Evolutionary conservation across 2,888 invertebrate genomes (phyloP).

Genomic region (Argyresthia albistria): DNA sequence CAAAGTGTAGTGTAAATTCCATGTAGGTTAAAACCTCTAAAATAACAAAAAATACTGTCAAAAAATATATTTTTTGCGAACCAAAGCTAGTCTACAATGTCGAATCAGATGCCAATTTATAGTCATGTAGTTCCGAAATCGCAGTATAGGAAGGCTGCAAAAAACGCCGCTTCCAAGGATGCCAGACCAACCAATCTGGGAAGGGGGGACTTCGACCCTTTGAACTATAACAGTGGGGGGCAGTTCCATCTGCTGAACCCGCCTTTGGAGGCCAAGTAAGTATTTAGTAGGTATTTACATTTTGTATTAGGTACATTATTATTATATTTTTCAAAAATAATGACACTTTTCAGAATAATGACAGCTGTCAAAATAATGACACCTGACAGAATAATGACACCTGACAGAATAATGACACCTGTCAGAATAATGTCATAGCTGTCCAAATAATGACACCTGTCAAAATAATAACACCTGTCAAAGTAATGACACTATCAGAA

Average conservation of each 20-base stretch:
- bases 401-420: too few species aligned
- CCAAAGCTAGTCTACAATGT: constrained; percentile 65
- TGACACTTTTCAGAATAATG: too few species aligned
- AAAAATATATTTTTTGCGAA: constrained; percentile 19
- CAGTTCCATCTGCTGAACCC: constrained; percentile 43
- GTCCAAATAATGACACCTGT: too few species aligned
- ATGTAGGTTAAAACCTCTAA: constrained; percentile 17
- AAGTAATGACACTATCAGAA: too few species aligned
- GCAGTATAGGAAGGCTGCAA: constrained; percentile 26
- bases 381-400: too few species aligned
- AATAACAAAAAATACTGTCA: constrained; percentile 15
- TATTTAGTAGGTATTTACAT: constrained; percentile 15
- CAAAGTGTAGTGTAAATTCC: constrained; percentile 30
- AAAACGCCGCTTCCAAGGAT: constrained; percentile 24
- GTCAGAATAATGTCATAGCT: too few species aligned
- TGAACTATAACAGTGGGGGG: constrained; percentile 74
- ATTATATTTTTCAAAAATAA: too few species aligned
- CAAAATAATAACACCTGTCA: too few species aligned
- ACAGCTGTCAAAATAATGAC: too few species aligned
- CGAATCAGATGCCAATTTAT: constrained; percentile 64
- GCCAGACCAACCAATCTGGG: constrained; percentile 25
- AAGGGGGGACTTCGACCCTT: constrained; percentile 74
- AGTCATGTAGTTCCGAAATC: constrained; percentile 65
- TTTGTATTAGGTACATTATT: too few species aligned
- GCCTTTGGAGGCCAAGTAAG: constrained; percentile 19